Base-by-base conservation (phyloP, 1,140 invertebrate species). In the Battus philenor region DNA sequence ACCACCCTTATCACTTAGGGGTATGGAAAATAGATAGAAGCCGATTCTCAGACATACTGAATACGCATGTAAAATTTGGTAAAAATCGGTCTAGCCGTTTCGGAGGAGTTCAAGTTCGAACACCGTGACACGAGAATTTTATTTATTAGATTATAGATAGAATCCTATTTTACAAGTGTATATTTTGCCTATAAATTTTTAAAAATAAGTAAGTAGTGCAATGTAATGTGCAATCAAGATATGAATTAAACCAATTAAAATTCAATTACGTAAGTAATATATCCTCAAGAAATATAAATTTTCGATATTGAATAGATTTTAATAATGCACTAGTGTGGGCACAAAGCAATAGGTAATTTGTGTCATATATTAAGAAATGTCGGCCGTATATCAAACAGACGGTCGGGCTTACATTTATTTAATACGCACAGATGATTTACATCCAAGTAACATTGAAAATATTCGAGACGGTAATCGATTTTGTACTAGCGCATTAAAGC, bases 401-500 rank as follows among this genome's bases (percentile, higher is more conserved):
- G 58, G 59, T 52, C 57, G 46, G 44, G 52, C 68, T 47, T 60
- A 67, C 69, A 54, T 73, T 72, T 66, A 78, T 75, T 75, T 74
- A 76, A 79, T 68, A 74, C 68, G 64, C 66, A 62, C 63, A 59
- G 65, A 76, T 69, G 75, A 79, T 76, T 79, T 76, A 79, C 68
- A 61, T 63, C 50, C 48, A 55, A 46, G 56, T 52, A 50, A 62
- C 65, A 72, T 68, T 76, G 68, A 74, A 76, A 76, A 70, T 68
- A 79, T 76, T 76, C 59, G 69, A 59, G 57, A 48, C 44, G 29
- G 50, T 69, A 78, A 75, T 75, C 63, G 71, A 64, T 54, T 69
- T 68, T 64, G 63, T 64, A 59, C 54, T 53, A 64, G 47, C 55
- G 49, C 56, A 67, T 56, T 62, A 62, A 48, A 29, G 51, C 33